phyloP scores from a whole-genome alignment of 2,113 vertebrate species.

The Rhinogobius similis region DNA sequence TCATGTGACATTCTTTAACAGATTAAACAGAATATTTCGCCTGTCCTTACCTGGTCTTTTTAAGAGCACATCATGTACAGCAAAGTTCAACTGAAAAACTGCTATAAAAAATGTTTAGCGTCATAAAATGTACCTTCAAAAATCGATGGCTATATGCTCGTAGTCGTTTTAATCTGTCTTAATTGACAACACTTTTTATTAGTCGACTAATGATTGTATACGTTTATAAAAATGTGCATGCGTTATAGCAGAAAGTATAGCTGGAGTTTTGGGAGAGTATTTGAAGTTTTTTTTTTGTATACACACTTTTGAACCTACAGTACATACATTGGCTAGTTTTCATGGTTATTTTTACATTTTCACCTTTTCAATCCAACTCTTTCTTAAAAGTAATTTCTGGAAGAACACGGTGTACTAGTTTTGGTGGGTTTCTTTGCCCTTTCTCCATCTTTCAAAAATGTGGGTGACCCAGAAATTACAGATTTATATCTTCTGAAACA shows the following conservation, averaged over 20 bases:
- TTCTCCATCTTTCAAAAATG: constrained; percentile 9
- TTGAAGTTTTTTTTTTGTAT: too few relatives aligned
- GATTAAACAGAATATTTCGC: not conserved
- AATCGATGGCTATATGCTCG: not conserved
- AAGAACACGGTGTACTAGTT: not conserved
- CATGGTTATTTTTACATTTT: too few relatives aligned
- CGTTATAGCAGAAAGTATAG: too few relatives aligned
- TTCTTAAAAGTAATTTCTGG: not conserved
- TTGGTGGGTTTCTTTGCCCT: not conserved
- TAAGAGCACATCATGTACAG: not conserved
- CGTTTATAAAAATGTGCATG: too few relatives aligned
- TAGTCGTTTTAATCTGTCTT: too few relatives aligned
- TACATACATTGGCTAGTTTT: too few relatives aligned
- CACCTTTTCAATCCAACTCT: not conserved
- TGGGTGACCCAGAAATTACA: constrained; percentile 6
- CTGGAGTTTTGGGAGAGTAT: too few relatives aligned
- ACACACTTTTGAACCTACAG: too few relatives aligned
- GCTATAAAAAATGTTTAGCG: not conserved
- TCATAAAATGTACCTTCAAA: not conserved
- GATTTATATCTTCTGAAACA: constrained; percentile 5
- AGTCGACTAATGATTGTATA: too few relatives aligned
- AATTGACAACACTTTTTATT: too few relatives aligned
- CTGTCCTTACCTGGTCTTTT: not conserved
- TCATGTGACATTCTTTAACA: not conserved
- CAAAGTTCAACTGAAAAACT: not conserved